phyloP scores from a whole-genome alignment of 2,113 vertebrate genomes.

The Pyrgilauda ruficollis region DNA sequence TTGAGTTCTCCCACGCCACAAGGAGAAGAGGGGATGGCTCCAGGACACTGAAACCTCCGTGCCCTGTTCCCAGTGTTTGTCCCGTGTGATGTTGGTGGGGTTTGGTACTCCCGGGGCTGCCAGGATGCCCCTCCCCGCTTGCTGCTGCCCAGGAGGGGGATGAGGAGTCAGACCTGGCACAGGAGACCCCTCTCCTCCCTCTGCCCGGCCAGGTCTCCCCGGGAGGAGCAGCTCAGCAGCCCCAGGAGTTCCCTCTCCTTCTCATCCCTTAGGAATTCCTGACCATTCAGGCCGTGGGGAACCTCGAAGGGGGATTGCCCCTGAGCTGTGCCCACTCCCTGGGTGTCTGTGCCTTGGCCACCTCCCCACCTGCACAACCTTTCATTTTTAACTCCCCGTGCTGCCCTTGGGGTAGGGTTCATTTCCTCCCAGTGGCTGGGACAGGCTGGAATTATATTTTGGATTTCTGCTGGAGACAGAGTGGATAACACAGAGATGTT shows the following conservation, averaged over 20 bases:
- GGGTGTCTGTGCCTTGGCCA: background rate
- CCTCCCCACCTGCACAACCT: fast-evolving
- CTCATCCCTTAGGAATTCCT: background rate
- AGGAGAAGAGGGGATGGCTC: no score
- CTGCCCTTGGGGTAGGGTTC: background rate
- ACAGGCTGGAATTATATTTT: background rate
- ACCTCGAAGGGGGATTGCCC: fast-evolving
- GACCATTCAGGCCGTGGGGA: background rate
- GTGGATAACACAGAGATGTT: background rate
- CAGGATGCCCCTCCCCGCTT: background rate
- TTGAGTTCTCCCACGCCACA: background rate
- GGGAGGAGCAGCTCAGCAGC: background rate
- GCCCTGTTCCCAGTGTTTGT: fast-evolving
- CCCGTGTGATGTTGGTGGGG: fast-evolving
- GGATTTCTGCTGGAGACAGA: background rate
- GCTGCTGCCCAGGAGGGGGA: background rate
- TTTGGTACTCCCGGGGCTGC: background rate
- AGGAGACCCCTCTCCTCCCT: background rate
- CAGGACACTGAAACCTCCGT: fast-evolving
- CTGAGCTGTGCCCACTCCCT: fast-evolving
- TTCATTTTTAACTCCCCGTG: background rate
- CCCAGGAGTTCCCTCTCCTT: background rate
- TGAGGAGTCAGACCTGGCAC: background rate
- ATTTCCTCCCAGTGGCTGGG: background rate
- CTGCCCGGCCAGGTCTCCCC: background rate